These are phyloP conservation scores for Idaea dimidiata DNA, from an alignment of 2,888 invertebrate species.

Conservation along the genomic window DNA sequence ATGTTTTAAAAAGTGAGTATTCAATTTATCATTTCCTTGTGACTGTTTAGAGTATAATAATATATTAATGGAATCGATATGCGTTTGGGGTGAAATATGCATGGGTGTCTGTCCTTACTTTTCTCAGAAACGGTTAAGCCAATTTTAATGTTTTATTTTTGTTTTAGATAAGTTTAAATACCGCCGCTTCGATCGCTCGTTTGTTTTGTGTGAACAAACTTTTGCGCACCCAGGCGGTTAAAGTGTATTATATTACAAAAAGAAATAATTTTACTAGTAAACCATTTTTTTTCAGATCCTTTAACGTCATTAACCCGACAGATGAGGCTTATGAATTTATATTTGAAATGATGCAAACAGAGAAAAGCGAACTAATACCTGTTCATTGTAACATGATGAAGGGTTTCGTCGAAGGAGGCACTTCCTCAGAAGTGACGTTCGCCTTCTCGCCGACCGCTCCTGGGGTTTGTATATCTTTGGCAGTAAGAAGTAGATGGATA, in stretches of 20 bases:
- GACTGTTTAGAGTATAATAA: no score
- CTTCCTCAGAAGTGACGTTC: constrained; percentile 81
- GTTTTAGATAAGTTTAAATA: no score
- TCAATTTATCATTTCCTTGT: constrained; percentile 11
- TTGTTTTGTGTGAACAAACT: no score
- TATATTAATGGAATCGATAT: no score
- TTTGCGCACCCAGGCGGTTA: no score
- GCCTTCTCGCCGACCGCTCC: constrained; percentile 82
- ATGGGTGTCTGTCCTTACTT: no score
- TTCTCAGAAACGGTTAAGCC: background rate
- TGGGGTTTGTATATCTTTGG: constrained; percentile 61
- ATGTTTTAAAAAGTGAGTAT: constrained; percentile 70
- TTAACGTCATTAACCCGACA: constrained; percentile 85
- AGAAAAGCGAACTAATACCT: constrained; percentile 65
- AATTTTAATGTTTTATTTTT: no score
- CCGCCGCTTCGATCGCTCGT: no score
- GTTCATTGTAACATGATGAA: constrained; percentile 82
- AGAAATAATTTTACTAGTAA: background rate
- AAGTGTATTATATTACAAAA: no score
- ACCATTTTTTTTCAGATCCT: constrained; percentile 65
- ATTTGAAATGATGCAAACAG: constrained; percentile 76
- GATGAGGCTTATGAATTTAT: constrained; percentile 80
- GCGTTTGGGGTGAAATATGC: no score
- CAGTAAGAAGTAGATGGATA: no score
- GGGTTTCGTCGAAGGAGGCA: constrained; percentile 82